These are phyloP conservation scores for Notolepis coatsorum DNA, from an alignment of 2,797 vertebrate species.

Conservation along the genomic window DNA sequence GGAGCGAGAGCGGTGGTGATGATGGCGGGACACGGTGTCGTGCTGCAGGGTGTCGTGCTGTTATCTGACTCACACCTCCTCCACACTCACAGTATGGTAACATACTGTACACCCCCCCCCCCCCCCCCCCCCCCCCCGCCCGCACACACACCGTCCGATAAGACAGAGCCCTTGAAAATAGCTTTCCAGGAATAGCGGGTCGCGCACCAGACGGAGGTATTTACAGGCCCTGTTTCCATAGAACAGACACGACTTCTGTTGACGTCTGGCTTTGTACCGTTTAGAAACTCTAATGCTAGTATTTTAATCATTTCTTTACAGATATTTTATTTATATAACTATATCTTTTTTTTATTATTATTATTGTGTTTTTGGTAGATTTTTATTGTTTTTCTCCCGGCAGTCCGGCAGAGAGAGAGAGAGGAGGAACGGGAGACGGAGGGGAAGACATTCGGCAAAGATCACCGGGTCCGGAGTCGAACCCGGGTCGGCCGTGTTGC, in stretches of 20 bases:
- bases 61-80: too few relatives aligned
- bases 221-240: slow-evolving; percentile 39
- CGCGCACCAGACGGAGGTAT: slow-evolving; percentile 9
- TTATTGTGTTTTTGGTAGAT: too few relatives aligned
- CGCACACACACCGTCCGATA: background rate
- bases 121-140: slow-evolving; percentile 17
- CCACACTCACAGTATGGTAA: slow-evolving; percentile 61
- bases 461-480: too few relatives aligned
- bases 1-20: background rate
- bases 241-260: too few relatives aligned
- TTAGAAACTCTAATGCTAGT: background rate
- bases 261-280: too few relatives aligned
- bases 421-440: too few relatives aligned
- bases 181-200: slow-evolving; percentile 45
- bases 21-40: slow-evolving; percentile 36
- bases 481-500: too few relatives aligned
- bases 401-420: too few relatives aligned
- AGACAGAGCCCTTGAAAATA: slow-evolving; percentile 39
- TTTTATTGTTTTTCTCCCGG: too few relatives aligned
- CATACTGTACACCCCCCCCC: slow-evolving; percentile 69
- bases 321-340: background rate
- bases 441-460: too few relatives aligned
- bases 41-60: too few relatives aligned
- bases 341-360: too few relatives aligned
- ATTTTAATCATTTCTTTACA: background rate